A percentile compares a stretch with the other conserved stretches of the same genome.
Conservation (phyloP, 2,888 invertebrate genomes). For the Pachliopta kotzebuea region DNA sequence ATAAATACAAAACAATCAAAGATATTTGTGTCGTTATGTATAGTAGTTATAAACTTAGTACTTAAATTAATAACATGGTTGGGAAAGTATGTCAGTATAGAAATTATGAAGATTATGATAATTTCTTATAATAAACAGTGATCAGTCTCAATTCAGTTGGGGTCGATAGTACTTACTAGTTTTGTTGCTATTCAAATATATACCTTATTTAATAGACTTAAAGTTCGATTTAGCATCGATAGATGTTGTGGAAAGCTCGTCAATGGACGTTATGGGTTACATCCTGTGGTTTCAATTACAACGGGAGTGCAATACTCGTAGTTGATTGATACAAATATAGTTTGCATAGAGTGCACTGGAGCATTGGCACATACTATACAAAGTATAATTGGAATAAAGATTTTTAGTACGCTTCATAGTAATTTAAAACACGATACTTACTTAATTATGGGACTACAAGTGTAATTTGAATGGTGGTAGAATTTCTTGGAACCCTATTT, state of each 20-base stretch:
- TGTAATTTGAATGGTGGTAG: too few relatives aligned
- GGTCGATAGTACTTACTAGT: conserved; percentile 18
- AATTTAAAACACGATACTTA: too few relatives aligned
- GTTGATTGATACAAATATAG: conserved; percentile 55
- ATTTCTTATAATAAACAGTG: conserved; percentile 18
- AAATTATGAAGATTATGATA: conserved; percentile 18
- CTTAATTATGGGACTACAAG: too few relatives aligned
- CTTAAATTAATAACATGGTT: too few relatives aligned
- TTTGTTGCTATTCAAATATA: conserved; percentile 10
- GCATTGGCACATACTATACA: conserved; percentile 6
- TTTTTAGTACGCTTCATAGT: too few relatives aligned
- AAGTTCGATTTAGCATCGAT: conserved; percentile 4
- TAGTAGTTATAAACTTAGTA: too few relatives aligned
- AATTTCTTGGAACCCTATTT: too few relatives aligned
- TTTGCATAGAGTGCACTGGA: conserved; percentile 29
- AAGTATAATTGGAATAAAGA: background rate
- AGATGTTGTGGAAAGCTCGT: conserved; percentile 55
- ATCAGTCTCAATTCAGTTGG: conserved; percentile 7
- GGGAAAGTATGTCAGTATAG: conserved; percentile 12
- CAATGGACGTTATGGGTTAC: conserved; percentile 68
- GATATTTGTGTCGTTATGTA: too few relatives aligned
- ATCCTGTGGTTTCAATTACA: conserved; percentile 75
- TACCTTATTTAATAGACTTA: conserved; percentile 5
- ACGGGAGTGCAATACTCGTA: conserved; percentile 52
- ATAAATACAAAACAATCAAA: too few relatives aligned